Base-by-base conservation (phyloP, 2,888 invertebrate species). In the Shargacucullia verbasci region DNA sequence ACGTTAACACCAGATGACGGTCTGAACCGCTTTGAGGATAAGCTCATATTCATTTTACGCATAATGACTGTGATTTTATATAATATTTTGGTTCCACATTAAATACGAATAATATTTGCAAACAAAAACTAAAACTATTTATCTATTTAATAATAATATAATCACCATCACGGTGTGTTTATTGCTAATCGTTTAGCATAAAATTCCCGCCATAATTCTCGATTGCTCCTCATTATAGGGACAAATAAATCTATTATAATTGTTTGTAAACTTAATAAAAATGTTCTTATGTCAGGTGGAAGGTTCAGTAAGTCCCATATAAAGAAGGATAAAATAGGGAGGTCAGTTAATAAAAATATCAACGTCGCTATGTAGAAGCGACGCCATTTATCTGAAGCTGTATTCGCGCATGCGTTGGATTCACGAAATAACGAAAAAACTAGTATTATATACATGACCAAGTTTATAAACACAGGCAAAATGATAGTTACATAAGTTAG, bases 201-300 rank as follows among this genome's bases (percentile, higher is more conserved):
- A 57, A 9, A 56, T 2, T 57, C 34, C 2, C 10, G 33, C 39
- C 39, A 58, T 7, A 20, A 29, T 29, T 20, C n/a, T 5, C 45
- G 20, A 40, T 58, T 57, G 39, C n/a, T 13, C 10, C 34, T 39
- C 0, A 27, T n/a, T 29, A 35, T 27, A 25, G 39, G 33, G 8
- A 55, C 25, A 0, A 40, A 55, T 9, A 55, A 9, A 10, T 39
- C 40, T 0, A 55, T 25, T 15, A 25, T 12, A 15, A 40, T 39
- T 11, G 25, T 25, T 55, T 53, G 54, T 0, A 10, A 9, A 10
- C 39, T 29, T 12, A 33, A 11, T 10, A 53, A 12, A 3, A 52
- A 1, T 11, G 33, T 2, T 33, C 14, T 11, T n/a, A 33, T 4
- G 11, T 11, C 33, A 10, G 1, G 4, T 20, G 20, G 4, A 3